Evolutionary conservation across 1,140 invertebrate species (phyloP).

Genomic region (Neodiprion lecontei): DNA sequence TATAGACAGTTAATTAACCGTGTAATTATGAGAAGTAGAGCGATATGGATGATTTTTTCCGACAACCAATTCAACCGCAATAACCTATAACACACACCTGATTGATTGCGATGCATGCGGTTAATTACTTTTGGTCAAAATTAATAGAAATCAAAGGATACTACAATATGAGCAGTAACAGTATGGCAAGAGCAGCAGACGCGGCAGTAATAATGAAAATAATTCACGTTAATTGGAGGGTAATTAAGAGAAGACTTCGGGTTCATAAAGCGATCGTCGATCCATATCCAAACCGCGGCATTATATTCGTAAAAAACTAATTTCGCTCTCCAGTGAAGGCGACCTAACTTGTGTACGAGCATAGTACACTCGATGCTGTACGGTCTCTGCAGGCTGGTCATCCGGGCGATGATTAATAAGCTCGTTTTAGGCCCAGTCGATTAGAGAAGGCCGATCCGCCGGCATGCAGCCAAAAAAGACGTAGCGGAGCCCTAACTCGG

Average conservation of each 20-base stretch:
- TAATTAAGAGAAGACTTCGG: not conserved
- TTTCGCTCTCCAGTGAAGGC: not conserved
- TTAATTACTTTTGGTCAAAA: no score
- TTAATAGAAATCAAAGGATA: no score
- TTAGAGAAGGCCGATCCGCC: not conserved
- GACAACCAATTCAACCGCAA: no score
- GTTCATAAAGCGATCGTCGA: not conserved
- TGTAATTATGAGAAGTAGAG: no score
- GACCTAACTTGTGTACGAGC: not conserved
- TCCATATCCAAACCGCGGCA: not conserved
- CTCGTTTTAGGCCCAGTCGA: not conserved
- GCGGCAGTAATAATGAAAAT: not conserved
- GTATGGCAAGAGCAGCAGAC: no score
- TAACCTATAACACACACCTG: no score
- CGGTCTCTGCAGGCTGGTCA: not conserved
- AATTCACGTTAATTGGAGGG: not conserved
- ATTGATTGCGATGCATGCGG: no score
- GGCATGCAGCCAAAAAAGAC: not conserved
- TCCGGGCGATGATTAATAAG: not conserved
- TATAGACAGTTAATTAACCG: no score
- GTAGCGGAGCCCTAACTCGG: not conserved
- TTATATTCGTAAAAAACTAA: not conserved
- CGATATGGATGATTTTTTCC: no score
- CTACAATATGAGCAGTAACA: no score
- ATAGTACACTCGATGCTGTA: not conserved